Conservation (phyloP, 1,140 invertebrate genomes). For the Glossosoma conforme region DNA sequence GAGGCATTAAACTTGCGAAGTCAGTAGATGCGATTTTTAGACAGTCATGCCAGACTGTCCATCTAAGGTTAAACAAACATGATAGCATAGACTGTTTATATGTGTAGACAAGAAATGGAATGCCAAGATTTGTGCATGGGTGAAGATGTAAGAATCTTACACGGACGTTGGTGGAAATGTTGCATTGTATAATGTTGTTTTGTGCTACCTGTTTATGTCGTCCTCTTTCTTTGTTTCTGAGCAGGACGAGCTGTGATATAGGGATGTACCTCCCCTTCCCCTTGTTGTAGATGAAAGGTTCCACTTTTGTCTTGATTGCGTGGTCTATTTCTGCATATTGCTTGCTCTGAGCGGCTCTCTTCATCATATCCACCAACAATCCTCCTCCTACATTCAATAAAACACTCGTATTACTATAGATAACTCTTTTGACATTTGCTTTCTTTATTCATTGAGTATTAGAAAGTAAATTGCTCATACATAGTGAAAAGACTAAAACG, state of each 20-base stretch:
- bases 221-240: slow-evolving; percentile 80
- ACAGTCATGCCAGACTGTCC: too few species aligned
- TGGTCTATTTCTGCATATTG: slow-evolving; percentile 86
- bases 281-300: slow-evolving; percentile 90
- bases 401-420: neutral
- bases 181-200: too few species aligned
- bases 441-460: neutral
- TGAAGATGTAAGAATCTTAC: too few species aligned
- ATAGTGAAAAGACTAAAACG: too few species aligned
- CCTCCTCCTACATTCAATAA: slow-evolving; percentile 75
- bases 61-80: too few species aligned
- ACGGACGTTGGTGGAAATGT: too few species aligned
- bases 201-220: slow-evolving; percentile 76
- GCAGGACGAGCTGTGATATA: slow-evolving; percentile 78
- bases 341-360: slow-evolving; percentile 81
- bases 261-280: slow-evolving; percentile 86
- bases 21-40: too few species aligned
- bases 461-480: neutral
- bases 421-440: neutral
- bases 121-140: too few species aligned
- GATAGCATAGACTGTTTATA: too few species aligned
- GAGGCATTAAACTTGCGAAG: too few species aligned
- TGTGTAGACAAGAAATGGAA: too few species aligned
- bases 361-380: slow-evolving; percentile 88
- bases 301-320: slow-evolving; percentile 84